Base-by-base conservation (phyloP, 2,113 vertebrate genomes). In the Spilogale gracilis region DNA sequence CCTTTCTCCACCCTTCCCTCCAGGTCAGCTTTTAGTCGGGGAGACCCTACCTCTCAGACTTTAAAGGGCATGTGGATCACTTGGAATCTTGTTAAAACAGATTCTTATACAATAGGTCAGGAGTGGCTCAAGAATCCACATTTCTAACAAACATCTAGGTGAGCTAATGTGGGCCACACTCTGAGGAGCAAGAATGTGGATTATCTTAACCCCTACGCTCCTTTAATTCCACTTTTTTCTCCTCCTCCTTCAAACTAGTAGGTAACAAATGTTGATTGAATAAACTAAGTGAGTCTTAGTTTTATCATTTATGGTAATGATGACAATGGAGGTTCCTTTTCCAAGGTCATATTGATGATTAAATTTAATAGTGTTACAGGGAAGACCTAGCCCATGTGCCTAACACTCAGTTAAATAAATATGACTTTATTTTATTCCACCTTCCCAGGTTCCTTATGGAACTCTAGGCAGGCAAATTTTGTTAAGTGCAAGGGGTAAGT, bases 321-420 rank as follows among this genome's bases (percentile, higher is more conserved):
- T 78, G 79, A 30, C 54, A 85, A 58, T n/a, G 38, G 95, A 82
- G 30, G 2, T 73, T 94, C 60, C 60, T 79, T 94, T 74, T 81
- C 32, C 69, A 58, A 61, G 20, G 32, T 71, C 38, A 10, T 67
- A 69, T 71, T 76, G 45, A 92, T 95, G 82, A 80, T 52, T 38
- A 83, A 94, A 76, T 50, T 48, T 81, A 78, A 58, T 69, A 54
- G 38, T 63, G 91, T 32, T 32, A 92, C 58, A 78, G 52, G 17
- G 48, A 94, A 94, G 78, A 48, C 14, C 25, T 63, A 83, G 76
- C 45, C 65, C 32, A 38, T 78, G n/a, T 87, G 54, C 25, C 3
- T 74, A 60, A 74, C 61, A 91, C 58, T 84, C 6, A 56, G 58
- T 73, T 73, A 78, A 94, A 84, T 85, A 91, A 38, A 80, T 85